Percentiles rank a stretch among this genome's conserved stretches.
Evolutionary conservation across 2,113 vertebrate species (phyloP).

Genomic region (Brachyistius frenatus): DNA sequence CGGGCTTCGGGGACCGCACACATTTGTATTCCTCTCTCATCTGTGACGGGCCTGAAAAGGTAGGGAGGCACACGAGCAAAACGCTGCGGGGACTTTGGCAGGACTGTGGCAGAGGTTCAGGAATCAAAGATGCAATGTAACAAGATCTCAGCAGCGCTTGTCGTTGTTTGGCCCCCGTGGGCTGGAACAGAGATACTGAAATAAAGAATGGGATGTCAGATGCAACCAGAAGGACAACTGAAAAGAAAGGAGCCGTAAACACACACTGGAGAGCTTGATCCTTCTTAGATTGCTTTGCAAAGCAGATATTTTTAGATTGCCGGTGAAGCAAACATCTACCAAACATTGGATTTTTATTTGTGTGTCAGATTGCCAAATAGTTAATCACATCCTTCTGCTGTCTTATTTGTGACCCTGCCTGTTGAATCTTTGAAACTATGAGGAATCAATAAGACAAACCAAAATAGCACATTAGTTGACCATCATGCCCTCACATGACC

Average conservation of each 20-base stretch:
- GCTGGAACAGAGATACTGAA: slow-evolving; percentile 30
- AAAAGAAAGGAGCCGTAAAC: slow-evolving; percentile 30
- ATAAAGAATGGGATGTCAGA: slow-evolving; percentile 50
- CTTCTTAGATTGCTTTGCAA: slow-evolving; percentile 14
- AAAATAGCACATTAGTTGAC: not conserved
- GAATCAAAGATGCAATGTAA: slow-evolving; percentile 70
- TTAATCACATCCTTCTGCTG: not conserved
- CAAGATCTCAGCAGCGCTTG: slow-evolving; percentile 57
- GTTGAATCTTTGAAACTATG: not conserved
- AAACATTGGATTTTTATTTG: slow-evolving; percentile 4
- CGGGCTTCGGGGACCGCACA: slow-evolving; percentile 70
- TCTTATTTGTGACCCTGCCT: not conserved
- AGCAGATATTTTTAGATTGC: slow-evolving; percentile 21
- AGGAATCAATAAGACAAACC: slow-evolving; percentile 3
- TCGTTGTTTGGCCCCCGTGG: slow-evolving; percentile 32
- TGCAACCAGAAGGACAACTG: slow-evolving; percentile 12
- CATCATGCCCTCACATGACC: not conserved
- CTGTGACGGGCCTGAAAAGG: slow-evolving; percentile 67
- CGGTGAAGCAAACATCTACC: slow-evolving; percentile 4
- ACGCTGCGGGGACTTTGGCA: slow-evolving; percentile 54
- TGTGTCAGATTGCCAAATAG: not conserved
- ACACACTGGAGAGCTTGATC: slow-evolving; percentile 11
- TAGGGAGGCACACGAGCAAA: slow-evolving; percentile 50
- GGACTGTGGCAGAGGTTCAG: slow-evolving; percentile 66
- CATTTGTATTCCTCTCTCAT: slow-evolving; percentile 86